Conservation (phyloP, 2,797 vertebrate genomes). For the Limosa lapponica region DNA sequence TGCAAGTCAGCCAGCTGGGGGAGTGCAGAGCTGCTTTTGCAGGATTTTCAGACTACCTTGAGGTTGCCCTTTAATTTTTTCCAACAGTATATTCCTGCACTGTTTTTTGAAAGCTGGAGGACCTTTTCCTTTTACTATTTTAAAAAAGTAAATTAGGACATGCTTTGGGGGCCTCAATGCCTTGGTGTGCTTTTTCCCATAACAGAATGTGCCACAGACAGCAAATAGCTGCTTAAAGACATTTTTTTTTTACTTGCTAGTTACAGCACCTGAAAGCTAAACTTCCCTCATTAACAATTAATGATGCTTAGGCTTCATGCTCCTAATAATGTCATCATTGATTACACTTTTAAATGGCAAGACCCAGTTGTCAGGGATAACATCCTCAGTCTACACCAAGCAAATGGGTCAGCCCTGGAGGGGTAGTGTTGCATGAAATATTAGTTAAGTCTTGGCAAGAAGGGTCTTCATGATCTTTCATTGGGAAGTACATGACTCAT, state of each 20-base stretch:
- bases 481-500: neutral
- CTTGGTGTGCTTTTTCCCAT: neutral
- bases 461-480: neutral
- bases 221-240: neutral
- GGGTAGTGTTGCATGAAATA: neutral
- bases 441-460: neutral
- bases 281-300: slow-evolving; percentile 13
- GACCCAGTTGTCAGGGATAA: neutral
- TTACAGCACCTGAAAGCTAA: neutral
- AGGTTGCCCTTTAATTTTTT: neutral
- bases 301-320: neutral
- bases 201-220: neutral
- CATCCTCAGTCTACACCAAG: neutral
- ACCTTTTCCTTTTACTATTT: neutral
- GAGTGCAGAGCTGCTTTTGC: neutral
- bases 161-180: neutral
- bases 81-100: neutral
- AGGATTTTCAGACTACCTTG: neutral
- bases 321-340: slow-evolving; percentile 1
- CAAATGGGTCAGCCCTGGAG: neutral
- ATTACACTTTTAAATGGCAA: neutral
- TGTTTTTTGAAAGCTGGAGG: neutral
- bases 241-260: neutral
- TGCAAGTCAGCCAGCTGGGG: neutral
- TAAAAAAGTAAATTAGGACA: slow-evolving; percentile 10